A percentile compares a stretch with the other conserved stretches of the same genome.
phyloP scores from a whole-genome alignment of 2,888 invertebrate species.

The Drosophila kanekoi region DNA sequence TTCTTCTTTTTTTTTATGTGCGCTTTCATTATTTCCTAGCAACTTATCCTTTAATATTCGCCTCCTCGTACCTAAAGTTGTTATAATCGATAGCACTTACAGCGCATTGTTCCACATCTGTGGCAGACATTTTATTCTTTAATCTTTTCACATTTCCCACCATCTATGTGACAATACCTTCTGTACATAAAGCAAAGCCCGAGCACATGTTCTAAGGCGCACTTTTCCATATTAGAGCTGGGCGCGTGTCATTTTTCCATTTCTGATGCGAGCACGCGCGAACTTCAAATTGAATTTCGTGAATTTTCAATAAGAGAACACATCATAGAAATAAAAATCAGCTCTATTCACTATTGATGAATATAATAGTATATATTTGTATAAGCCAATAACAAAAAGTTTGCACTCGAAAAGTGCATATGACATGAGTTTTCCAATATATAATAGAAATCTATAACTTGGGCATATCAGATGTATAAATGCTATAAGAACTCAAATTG shows the following conservation, averaged over 20 bases:
- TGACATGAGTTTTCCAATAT: no score
- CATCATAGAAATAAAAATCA: neutral
- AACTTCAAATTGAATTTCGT: neutral
- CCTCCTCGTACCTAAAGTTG: no score
- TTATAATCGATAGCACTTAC: conserved; percentile 16
- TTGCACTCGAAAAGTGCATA: no score
- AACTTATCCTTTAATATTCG: conserved; percentile 2
- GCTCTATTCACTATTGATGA: neutral
- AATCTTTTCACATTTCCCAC: conserved; percentile 1
- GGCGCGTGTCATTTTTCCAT: neutral
- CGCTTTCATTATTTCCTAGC: neutral
- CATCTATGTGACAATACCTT: conserved; percentile 10
- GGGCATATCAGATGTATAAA: no score
- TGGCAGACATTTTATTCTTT: conserved; percentile 19
- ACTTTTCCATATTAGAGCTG: conserved; percentile 33
- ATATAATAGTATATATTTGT: neutral
- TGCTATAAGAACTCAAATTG: no score
- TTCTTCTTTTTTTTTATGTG: neutral
- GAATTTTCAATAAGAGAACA: no score
- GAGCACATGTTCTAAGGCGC: conserved; percentile 57
- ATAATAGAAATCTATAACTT: no score
- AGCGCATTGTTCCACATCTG: conserved; percentile 15
- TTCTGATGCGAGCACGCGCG: neutral
- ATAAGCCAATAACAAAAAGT: neutral
- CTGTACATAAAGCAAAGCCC: conserved; percentile 32